Percentiles rank a stretch among this genome's conserved stretches.
Evolutionary conservation across 1,140 invertebrate species (phyloP).

Genomic region (Carposina sasakii): DNA sequence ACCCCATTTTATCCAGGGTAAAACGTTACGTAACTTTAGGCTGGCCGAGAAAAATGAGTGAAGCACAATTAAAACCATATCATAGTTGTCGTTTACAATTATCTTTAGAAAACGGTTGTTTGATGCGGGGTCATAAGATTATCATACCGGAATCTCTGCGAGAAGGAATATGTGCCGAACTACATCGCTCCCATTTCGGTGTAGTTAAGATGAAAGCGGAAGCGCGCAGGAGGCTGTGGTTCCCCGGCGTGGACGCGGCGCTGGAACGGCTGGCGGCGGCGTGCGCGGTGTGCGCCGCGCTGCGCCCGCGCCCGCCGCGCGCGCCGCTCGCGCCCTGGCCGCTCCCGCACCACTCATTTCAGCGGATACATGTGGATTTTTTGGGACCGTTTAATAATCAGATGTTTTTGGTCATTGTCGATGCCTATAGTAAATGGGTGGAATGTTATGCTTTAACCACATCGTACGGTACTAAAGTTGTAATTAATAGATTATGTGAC

Average conservation of each 20-base stretch:
- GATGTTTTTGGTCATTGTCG: too few species aligned
- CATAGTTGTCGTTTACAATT: background rate
- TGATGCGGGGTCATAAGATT: conserved; percentile 1
- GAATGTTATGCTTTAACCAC: too few species aligned
- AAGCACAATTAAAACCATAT: background rate
- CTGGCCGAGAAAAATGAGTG: background rate
- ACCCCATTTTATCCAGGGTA: background rate
- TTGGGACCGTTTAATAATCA: too few species aligned
- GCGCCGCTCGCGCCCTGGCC: background rate
- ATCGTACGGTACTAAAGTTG: too few species aligned
- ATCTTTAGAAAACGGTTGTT: conserved; percentile 3
- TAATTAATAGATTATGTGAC: background rate
- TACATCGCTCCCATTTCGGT: conserved; percentile 37
- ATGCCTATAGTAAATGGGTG: too few species aligned
- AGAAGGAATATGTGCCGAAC: background rate
- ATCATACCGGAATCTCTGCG: background rate
- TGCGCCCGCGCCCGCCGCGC: background rate
- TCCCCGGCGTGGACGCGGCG: conserved; percentile 48
- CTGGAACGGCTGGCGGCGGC: background rate
- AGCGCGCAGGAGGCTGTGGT: conserved; percentile 52
- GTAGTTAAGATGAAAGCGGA: conserved; percentile 56
- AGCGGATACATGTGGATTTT: background rate
- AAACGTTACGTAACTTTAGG: background rate
- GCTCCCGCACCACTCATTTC: too few species aligned
- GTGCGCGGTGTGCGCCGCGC: background rate